Conservation (phyloP, 2,113 vertebrate species). For the Laticauda laticaudata region DNA sequence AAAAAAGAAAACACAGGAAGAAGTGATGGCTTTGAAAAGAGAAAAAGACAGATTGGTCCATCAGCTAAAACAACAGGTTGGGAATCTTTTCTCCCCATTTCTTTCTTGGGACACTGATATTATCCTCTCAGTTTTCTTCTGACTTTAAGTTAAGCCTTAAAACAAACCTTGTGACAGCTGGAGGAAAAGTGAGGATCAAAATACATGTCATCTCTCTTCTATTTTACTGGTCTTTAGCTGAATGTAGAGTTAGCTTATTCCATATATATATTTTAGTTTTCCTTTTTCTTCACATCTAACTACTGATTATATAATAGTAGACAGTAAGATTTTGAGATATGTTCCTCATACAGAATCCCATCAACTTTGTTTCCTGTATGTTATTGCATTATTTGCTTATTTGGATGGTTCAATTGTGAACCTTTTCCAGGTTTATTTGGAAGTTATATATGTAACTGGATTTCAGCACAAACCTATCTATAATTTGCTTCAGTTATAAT, state of each 20-base stretch:
- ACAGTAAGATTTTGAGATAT: not conserved
- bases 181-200: slow-evolving; percentile 50
- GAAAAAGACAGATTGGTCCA: slow-evolving; percentile 97
- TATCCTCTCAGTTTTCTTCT: slow-evolving; percentile 50
- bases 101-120: slow-evolving; percentile 26
- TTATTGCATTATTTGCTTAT: slow-evolving; percentile 39
- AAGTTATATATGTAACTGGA: slow-evolving; percentile 37
- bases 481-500: not conserved
- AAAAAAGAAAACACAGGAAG: slow-evolving; percentile 98
- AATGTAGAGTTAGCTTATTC: slow-evolving; percentile 40
- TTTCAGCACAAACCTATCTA: slow-evolving; percentile 22
- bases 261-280: slow-evolving; percentile 42
- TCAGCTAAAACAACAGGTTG: slow-evolving; percentile 97
- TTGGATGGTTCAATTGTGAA: slow-evolving; percentile 25
- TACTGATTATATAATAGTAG: not conserved
- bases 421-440: slow-evolving; percentile 48
- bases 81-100: slow-evolving; percentile 45
- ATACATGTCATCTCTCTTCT: slow-evolving; percentile 4
- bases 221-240: slow-evolving; percentile 38
- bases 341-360: not conserved
- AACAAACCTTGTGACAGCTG: slow-evolving; percentile 13
- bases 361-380: slow-evolving; percentile 27
- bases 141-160: slow-evolving; percentile 42
- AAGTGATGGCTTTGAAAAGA: slow-evolving; percentile 92
- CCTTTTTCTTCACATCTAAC: slow-evolving; percentile 21